These are phyloP conservation scores for Ptiloglossa arizonensis DNA, from an alignment of 1,140 invertebrate species.

Conservation along the genomic window DNA sequence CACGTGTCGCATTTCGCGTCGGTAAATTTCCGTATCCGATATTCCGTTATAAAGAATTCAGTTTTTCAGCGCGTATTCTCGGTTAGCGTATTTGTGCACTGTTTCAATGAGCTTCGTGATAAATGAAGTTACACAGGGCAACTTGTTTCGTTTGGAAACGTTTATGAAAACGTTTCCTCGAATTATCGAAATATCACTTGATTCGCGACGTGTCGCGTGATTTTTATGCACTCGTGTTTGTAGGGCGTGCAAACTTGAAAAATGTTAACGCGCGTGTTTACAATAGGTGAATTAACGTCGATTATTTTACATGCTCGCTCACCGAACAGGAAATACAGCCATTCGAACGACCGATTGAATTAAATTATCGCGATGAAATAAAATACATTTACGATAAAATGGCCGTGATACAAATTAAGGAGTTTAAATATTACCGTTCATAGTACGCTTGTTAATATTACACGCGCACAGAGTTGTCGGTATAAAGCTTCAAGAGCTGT, in stretches of 20 bases:
- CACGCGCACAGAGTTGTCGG: too few relatives aligned
- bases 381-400: background rate
- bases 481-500: too few relatives aligned
- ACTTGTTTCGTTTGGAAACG: background rate
- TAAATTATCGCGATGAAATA: background rate
- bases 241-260: background rate
- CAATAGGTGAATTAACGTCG: background rate
- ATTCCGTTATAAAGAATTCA: too few relatives aligned
- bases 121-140: too few relatives aligned
- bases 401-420: too few relatives aligned
- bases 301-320: background rate
- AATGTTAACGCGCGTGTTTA: background rate
- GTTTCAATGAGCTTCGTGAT: too few relatives aligned
- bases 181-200: background rate
- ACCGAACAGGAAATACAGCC: background rate
- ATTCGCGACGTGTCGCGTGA: background rate
- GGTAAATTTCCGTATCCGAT: too few relatives aligned
- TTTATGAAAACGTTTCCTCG: background rate
- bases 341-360: background rate
- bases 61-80: too few relatives aligned
- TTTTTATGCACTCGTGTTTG: background rate
- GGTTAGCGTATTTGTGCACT: too few relatives aligned
- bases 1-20: too few relatives aligned
- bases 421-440: too few relatives aligned
- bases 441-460: too few relatives aligned